Evolutionary conservation across 92 coral and sea anemone species (phyloP).

Genomic region (Epizoanthus fatuus): DNA sequence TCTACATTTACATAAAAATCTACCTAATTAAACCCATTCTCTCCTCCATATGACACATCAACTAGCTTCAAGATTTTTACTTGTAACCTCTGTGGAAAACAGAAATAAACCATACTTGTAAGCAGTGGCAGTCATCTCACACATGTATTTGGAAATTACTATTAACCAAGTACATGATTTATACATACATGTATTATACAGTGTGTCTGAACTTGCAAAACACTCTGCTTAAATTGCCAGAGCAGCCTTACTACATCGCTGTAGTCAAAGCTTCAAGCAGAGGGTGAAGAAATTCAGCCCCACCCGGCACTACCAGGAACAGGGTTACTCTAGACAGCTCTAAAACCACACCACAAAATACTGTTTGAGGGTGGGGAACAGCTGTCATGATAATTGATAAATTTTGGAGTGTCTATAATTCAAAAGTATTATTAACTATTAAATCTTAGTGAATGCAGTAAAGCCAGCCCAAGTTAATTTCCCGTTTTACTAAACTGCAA

Average conservation of each 20-base stretch:
- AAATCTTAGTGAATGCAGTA: too few relatives aligned
- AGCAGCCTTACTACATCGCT: conserved; percentile 20
- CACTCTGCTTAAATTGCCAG: conserved; percentile 74
- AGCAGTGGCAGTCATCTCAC: neutral
- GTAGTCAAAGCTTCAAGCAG: conserved; percentile 66
- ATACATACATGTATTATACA: neutral
- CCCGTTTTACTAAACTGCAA: too few relatives aligned
- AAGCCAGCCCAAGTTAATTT: too few relatives aligned
- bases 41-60: conserved; percentile 99
- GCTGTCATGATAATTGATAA: conserved; percentile 59
- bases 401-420: neutral
- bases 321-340: conserved; percentile 85
- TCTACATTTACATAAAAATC: neutral
- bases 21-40: conserved; percentile 99
- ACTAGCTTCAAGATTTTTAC: conserved; percentile 91
- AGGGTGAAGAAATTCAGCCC: conserved; percentile 93
- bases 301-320: conserved; percentile 19
- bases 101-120: neutral
- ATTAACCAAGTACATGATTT: too few relatives aligned
- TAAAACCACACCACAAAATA: conserved; percentile 89
- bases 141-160: too few relatives aligned
- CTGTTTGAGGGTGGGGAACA: conserved; percentile 89
- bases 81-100: conserved; percentile 84
- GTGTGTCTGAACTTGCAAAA: conserved; percentile 92
- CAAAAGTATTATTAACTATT: too few relatives aligned